A percentile compares a stretch with the other conserved stretches of the same genome.
Conservation (phyloP, 1,140 invertebrate genomes). For the Zaprionus vittiger region DNA sequence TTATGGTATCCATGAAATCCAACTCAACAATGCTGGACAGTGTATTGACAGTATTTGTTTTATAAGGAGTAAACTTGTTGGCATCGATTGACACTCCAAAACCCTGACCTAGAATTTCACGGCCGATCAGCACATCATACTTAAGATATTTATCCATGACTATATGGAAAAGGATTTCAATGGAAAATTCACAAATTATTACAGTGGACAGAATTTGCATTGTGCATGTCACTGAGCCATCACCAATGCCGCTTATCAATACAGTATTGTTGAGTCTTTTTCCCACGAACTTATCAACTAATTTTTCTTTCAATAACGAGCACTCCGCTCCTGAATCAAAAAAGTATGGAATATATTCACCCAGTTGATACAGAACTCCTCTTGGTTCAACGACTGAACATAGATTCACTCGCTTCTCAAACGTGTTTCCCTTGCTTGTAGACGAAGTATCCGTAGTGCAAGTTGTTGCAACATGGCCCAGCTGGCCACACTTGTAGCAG, state of each 20-base stretch:
- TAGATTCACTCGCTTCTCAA: background rate
- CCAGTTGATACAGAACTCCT: background rate
- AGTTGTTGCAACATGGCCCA: constrained; percentile 12
- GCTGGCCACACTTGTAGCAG: constrained; percentile 10
- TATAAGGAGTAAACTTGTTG: no score
- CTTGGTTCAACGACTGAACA: background rate
- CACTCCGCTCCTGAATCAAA: constrained; percentile 10
- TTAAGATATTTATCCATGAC: no score
- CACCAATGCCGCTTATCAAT: constrained; percentile 15
- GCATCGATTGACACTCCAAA: no score
- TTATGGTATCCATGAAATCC: no score
- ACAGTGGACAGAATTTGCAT: no score
- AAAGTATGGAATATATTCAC: constrained; percentile 12
- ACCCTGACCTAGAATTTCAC: no score
- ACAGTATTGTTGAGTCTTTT: constrained; percentile 11
- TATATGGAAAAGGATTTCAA: no score
- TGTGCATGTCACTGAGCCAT: background rate
- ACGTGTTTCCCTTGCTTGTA: no score
- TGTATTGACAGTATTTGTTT: no score
- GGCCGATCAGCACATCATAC: no score
- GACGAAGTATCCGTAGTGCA: background rate
- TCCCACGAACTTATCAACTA: constrained; percentile 8
- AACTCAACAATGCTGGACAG: no score
- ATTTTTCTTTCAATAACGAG: constrained; percentile 20
- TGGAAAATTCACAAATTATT: no score